Percentiles rank a stretch among this genome's conserved stretches.
phyloP scores from a whole-genome alignment of 2,888 invertebrate species.

The Blomia tropicalis region DNA sequence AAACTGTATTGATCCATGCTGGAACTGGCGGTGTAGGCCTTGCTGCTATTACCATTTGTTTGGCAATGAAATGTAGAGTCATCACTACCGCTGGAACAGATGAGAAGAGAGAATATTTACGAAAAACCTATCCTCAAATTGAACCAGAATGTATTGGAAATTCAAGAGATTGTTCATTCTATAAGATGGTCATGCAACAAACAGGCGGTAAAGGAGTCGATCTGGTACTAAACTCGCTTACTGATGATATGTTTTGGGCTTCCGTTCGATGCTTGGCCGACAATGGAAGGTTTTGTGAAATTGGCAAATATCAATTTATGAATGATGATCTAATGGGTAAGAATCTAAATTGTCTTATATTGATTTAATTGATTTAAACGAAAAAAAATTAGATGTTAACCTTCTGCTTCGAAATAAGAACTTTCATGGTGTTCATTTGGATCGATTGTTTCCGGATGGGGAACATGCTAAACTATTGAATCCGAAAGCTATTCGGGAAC shows the following conservation, averaged over 20 bases:
- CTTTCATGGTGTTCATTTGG: constrained; percentile 42
- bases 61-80: constrained; percentile 37
- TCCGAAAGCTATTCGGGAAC: constrained; percentile 32
- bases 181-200: constrained; percentile 36
- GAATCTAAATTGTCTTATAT: not conserved
- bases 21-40: constrained; percentile 34
- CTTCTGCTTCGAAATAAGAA: constrained; percentile 41
- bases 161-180: constrained; percentile 38
- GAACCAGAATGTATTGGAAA: constrained; percentile 37
- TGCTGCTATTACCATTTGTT: constrained; percentile 32
- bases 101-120: constrained; percentile 36
- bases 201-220: constrained; percentile 49
- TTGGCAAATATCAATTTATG: constrained; percentile 42
- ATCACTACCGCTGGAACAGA: constrained; percentile 38
- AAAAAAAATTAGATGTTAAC: constrained; percentile 40
- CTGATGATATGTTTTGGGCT: constrained; percentile 86
- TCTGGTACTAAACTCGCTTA: constrained; percentile 79
- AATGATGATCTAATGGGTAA: constrained; percentile 34
- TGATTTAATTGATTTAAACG: constrained; percentile 30
- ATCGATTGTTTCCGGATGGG: constrained; percentile 39
- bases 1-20: constrained; percentile 34
- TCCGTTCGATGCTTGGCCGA: constrained; percentile 76
- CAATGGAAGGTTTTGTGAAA: constrained; percentile 52
- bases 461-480: not conserved
- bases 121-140: constrained; percentile 38